A percentile compares a stretch with the other conserved stretches of the same genome.
These are phyloP conservation scores for Drosophila histrio DNA, from an alignment of 2,888 invertebrate species.

Conservation along the genomic window DNA sequence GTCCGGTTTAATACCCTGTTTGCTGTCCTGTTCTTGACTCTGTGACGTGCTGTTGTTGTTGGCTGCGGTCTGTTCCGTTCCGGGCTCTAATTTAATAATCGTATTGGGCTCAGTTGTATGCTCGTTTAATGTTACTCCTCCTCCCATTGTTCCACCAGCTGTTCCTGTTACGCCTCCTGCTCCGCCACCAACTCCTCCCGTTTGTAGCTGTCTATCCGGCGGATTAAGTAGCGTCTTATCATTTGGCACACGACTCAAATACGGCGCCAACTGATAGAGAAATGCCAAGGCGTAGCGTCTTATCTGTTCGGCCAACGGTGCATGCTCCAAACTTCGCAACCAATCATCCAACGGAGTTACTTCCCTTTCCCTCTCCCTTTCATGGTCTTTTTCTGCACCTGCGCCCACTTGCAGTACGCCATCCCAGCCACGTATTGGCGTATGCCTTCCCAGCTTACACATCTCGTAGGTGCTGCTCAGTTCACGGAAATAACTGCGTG, in stretches of 20 bases:
- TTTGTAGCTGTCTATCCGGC: constrained; percentile 84
- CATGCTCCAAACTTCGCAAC: constrained; percentile 93
- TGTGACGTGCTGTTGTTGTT: not conserved
- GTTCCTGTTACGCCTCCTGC: not conserved
- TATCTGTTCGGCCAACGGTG: constrained; percentile 92
- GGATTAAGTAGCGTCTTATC: constrained; percentile 90
- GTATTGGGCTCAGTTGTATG: constrained; percentile 42
- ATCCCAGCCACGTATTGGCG: constrained; percentile 93
- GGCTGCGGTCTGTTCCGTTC: constrained; percentile 36
- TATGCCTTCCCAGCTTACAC: constrained; percentile 96
- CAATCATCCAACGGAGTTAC: constrained; percentile 92
- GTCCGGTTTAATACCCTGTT: constrained; percentile 57
- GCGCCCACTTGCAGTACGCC: constrained; percentile 94
- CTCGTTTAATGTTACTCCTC: constrained; percentile 43
- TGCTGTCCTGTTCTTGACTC: constrained; percentile 25
- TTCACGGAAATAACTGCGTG: constrained; percentile 95
- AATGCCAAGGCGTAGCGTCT: constrained; percentile 93
- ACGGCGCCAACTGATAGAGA: constrained; percentile 91
- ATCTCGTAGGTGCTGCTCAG: constrained; percentile 97
- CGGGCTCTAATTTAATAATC: constrained; percentile 63
- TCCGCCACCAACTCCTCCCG: not conserved
- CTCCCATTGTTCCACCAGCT: not conserved
- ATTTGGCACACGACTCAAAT: constrained; percentile 89
- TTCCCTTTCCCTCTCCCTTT: constrained; percentile 25
- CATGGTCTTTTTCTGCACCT: constrained; percentile 9